Conservation (phyloP, 2,797 vertebrate species). For the Neoniphon sammara region DNA sequence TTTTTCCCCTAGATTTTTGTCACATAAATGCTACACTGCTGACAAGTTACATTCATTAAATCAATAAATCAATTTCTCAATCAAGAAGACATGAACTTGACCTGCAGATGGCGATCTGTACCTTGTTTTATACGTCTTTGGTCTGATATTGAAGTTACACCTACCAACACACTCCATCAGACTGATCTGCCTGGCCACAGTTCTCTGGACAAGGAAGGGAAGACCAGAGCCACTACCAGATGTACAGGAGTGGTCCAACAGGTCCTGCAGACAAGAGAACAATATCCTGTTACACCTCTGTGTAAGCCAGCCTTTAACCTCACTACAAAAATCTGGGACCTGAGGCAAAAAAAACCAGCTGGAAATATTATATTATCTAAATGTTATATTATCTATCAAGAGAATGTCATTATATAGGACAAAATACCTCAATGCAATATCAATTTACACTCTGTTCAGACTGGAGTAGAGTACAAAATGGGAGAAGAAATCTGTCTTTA, state of each 20-base stretch:
- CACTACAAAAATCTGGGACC: not conserved
- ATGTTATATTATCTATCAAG: not conserved
- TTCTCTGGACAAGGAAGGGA: constrained; percentile 88
- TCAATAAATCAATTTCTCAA: not conserved
- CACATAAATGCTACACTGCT: not conserved
- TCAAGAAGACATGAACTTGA: not conserved
- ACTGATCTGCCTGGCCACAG: constrained; percentile 87
- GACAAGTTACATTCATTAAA: not conserved
- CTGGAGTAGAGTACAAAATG: not conserved
- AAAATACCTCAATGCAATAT: not conserved
- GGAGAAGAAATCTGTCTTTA: too few species aligned
- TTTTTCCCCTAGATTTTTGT: not conserved
- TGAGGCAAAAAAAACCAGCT: not conserved
- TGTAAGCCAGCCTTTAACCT: not conserved
- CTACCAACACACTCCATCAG: constrained; percentile 87
- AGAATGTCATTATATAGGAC: not conserved
- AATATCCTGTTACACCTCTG: not conserved
- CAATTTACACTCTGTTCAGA: not conserved
- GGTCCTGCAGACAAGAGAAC: constrained; percentile 73
- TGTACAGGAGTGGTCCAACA: constrained; percentile 86
- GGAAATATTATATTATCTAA: not conserved
- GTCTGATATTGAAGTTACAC: constrained; percentile 36
- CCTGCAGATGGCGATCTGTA: not conserved
- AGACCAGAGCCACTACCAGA: constrained; percentile 87
- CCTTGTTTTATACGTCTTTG: not conserved